These are phyloP conservation scores for Tichodroma muraria DNA, from an alignment of 2,113 vertebrate genomes.

Conservation along the genomic window DNA sequence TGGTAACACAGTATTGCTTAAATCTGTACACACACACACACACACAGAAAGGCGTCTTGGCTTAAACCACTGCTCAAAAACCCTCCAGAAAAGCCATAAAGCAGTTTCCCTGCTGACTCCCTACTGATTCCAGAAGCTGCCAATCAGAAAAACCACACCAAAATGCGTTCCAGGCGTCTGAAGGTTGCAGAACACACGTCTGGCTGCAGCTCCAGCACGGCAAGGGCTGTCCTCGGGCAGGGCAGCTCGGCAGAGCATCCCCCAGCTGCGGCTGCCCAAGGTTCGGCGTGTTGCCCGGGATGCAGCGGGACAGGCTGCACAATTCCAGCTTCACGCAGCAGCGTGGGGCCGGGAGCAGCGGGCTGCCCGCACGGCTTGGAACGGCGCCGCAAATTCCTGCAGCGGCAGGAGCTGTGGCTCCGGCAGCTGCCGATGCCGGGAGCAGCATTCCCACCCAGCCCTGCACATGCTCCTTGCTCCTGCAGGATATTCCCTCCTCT, in stretches of 20 bases:
- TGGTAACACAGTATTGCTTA: not conserved
- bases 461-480: not conserved
- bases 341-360: accelerated
- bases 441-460: not conserved
- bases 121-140: not conserved
- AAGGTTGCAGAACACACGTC: not conserved
- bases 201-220: not conserved
- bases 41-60: not conserved
- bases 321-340: not conserved
- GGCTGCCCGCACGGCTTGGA: not conserved
- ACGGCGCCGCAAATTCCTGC: not conserved
- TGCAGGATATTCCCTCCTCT: not conserved
- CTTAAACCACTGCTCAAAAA: not conserved
- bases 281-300: not conserved
- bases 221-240: not conserved
- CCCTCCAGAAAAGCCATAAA: not conserved
- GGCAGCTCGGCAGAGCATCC: not conserved
- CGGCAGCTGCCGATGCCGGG: not conserved
- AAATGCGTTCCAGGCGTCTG: accelerated
- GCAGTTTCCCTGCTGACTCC: not conserved
- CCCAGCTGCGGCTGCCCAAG: not conserved
- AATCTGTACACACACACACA: not conserved
- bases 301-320: not conserved
- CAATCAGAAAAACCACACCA: not conserved
- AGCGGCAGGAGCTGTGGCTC: not conserved